phyloP scores from a whole-genome alignment of 2,113 vertebrate genomes.

The Platichthys stellatus region DNA sequence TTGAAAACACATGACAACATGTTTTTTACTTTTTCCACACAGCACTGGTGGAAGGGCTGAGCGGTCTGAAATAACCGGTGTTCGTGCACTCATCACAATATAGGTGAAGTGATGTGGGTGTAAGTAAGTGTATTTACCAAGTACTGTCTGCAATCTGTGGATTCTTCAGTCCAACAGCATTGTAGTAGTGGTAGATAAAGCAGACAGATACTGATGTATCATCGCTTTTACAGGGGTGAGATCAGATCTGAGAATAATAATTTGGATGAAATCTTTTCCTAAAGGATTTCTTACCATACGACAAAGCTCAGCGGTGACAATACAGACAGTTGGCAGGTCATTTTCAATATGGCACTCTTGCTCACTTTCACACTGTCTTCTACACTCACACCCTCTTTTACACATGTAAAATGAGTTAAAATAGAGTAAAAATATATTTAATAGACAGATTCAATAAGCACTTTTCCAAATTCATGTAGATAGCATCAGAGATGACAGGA shows the following conservation, averaged over 20 bases:
- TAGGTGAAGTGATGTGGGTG: slow-evolving; percentile 32
- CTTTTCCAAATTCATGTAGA: slow-evolving; percentile 18
- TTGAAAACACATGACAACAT: too few relatives aligned
- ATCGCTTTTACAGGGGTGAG: neutral
- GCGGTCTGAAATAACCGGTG: slow-evolving; percentile 19
- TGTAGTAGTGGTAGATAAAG: neutral
- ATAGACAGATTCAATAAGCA: slow-evolving; percentile 42
- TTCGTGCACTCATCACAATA: neutral
- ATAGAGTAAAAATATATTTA: slow-evolving; percentile 43
- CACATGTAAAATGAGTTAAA: slow-evolving; percentile 33
- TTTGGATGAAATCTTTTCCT: neutral
- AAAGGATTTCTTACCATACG: neutral
- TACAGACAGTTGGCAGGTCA: slow-evolving; percentile 14
- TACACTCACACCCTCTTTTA: slow-evolving; percentile 15
- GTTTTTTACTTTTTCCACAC: neutral
- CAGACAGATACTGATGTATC: neutral
- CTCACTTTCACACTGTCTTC: neutral
- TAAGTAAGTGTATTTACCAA: slow-evolving; percentile 1
- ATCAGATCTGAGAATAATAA: neutral
- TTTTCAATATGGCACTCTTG: slow-evolving; percentile 7
- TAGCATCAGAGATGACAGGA: slow-evolving; percentile 26
- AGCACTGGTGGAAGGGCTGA: slow-evolving; percentile 15
- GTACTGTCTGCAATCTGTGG: slow-evolving; percentile 5
- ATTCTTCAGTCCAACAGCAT: neutral
- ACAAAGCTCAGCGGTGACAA: neutral